Conservation (phyloP, 2,113 vertebrate genomes). For the Ailurus styani region DNA sequence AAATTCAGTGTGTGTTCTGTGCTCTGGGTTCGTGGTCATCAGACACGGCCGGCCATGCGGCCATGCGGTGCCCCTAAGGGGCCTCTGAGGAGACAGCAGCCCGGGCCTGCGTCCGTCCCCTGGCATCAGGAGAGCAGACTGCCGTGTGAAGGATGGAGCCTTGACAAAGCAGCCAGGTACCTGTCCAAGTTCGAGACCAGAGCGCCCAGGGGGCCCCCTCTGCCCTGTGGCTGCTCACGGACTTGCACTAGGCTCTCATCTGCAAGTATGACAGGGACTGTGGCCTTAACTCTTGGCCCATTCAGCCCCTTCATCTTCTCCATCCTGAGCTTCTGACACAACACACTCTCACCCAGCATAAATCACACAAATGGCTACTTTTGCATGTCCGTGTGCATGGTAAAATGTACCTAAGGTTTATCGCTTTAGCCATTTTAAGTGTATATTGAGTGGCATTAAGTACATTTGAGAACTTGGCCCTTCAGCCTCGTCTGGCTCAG, state of each 20-base stretch:
- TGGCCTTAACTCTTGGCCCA: not conserved
- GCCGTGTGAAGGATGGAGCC: not conserved
- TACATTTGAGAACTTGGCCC: not conserved
- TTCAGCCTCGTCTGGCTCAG: not conserved
- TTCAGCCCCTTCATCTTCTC: not conserved
- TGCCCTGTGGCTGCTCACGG: not conserved
- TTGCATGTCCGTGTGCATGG: too few species aligned
- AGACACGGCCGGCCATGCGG: rapidly evolving
- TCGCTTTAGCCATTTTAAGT: not conserved
- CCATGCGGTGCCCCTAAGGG: not conserved
- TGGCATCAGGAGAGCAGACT: not conserved
- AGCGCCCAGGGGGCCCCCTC: rapidly evolving
- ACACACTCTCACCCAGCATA: not conserved
- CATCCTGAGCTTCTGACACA: not conserved
- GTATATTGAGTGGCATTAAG: not conserved
- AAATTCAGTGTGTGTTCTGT: not conserved
- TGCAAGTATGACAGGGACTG: not conserved
- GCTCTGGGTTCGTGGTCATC: not conserved
- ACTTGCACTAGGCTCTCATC: not conserved
- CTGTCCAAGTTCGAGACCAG: not conserved
- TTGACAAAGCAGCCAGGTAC: not conserved
- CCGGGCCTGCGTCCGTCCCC: not conserved
- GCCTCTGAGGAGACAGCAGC: not conserved
- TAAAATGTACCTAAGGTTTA: not conserved
- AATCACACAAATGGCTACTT: not conserved